A percentile compares a stretch with the other conserved stretches of the same genome.
phyloP scores from a whole-genome alignment of 2,113 vertebrate species.

The Etia nguti region DNA sequence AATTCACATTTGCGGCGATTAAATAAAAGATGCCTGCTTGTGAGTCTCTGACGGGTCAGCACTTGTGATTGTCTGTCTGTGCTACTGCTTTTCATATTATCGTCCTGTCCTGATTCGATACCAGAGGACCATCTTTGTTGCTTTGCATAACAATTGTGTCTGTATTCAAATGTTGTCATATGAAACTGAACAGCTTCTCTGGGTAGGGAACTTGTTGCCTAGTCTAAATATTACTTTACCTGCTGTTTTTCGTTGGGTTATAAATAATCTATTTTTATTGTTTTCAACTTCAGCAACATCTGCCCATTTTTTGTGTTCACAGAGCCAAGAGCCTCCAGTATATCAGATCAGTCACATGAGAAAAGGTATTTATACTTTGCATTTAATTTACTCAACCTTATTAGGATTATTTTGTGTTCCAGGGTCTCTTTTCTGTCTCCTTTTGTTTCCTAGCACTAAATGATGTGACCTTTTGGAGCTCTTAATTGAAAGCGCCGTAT shows the following conservation, averaged over 20 bases:
- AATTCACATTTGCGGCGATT: neutral
- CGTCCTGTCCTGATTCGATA: neutral
- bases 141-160: neutral
- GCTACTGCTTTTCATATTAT: neutral
- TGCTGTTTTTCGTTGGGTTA: neutral
- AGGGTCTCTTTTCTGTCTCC: neutral
- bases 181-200: neutral
- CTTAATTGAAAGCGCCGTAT: neutral
- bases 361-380: conserved; percentile 79
- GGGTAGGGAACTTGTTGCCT: neutral
- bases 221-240: neutral
- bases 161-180: neutral
- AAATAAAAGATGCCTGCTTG: neutral
- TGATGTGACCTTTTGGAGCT: neutral
- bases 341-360: conserved; percentile 75
- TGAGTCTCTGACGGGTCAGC: neutral
- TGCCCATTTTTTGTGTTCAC: conserved; percentile 43
- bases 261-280: neutral
- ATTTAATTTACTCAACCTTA: neutral
- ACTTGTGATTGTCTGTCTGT: neutral
- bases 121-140: neutral
- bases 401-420: neutral
- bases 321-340: conserved; percentile 79
- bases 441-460: neutral
- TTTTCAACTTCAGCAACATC: neutral